These are phyloP conservation scores for Charina bottae DNA, from an alignment of 2,113 vertebrate genomes.

Conservation along the genomic window DNA sequence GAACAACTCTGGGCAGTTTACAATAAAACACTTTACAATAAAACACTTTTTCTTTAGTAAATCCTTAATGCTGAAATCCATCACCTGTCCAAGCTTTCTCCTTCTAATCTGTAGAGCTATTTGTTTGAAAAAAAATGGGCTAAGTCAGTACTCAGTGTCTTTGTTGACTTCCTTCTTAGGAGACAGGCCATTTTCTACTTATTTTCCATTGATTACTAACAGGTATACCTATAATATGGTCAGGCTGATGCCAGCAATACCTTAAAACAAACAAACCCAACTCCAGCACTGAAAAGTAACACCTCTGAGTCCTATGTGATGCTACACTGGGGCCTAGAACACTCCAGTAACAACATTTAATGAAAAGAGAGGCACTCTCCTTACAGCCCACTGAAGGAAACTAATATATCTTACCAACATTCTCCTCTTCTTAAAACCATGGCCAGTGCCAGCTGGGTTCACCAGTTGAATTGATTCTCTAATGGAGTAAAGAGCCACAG, in stretches of 20 bases:
- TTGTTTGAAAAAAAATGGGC: not conserved
- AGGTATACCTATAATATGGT: not conserved
- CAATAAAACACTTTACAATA: too few relatives aligned
- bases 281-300: not conserved
- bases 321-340: not conserved
- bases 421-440: not conserved
- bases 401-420: not conserved
- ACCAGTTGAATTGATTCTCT: not conserved
- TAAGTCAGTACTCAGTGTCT: not conserved
- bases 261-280: not conserved
- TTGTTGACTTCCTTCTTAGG: not conserved
- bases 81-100: not conserved
- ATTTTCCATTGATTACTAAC: not conserved
- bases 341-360: not conserved
- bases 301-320: not conserved
- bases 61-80: not conserved
- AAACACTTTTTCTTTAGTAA: not conserved
- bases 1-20: too few relatives aligned
- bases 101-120: not conserved
- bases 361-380: not conserved
- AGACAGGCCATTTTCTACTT: not conserved
- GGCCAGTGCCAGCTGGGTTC: not conserved
- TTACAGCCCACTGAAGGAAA: not conserved
- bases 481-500: not conserved
- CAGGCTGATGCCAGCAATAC: not conserved